Base-by-base conservation (phyloP, 1,140 invertebrate genomes). In the Drosophila watanabei region DNA sequence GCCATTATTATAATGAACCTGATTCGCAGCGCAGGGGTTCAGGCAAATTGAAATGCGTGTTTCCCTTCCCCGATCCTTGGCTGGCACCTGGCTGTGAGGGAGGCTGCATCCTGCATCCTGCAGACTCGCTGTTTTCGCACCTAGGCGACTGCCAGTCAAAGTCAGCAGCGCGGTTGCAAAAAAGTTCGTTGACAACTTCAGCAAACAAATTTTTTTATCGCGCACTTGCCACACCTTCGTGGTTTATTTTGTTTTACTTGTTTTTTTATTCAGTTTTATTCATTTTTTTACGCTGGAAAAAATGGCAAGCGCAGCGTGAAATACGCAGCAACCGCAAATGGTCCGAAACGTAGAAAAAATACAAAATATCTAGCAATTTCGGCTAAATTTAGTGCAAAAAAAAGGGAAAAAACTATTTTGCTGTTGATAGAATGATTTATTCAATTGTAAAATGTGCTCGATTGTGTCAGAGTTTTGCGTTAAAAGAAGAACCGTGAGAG, bases 121-220 rank as follows among this genome's bases (percentile, higher is more conserved):
- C 57, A 60, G 72, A 54, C 46, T 71, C 52, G 58, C 56, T 61
- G 24, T 65, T 79, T 56, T 77, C 76, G 66, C 75, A 72, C 59
- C 75, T 72, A 60, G 52, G 54, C 63, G 56, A 51, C 49, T 89
- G 85, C 82, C 85, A 89, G 81, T 89, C 85, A 88, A 87, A 78
- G 84, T 87, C 84, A 52, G 49, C 49, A 80, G 68, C 68, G 61
- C 68, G 72, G 32, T 56, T 32, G 56, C 62, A 86, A 66, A 79
- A 82, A 85, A 69, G 75, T 89, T 79, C 79, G 84, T 78, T 88
- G 85, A 88, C 84, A 89, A 88, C 80, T 88, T 82, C 49, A 81
- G 81, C 85, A 85, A 79, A 81, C 73, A 80, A 72, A 79, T 79
- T 79, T 77, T 87, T 88, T 88, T 89, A 88, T 88, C 84, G 77